Evolutionary conservation across 2,797 vertebrate genomes (phyloP).

Genomic region (Alectoris magna): DNA sequence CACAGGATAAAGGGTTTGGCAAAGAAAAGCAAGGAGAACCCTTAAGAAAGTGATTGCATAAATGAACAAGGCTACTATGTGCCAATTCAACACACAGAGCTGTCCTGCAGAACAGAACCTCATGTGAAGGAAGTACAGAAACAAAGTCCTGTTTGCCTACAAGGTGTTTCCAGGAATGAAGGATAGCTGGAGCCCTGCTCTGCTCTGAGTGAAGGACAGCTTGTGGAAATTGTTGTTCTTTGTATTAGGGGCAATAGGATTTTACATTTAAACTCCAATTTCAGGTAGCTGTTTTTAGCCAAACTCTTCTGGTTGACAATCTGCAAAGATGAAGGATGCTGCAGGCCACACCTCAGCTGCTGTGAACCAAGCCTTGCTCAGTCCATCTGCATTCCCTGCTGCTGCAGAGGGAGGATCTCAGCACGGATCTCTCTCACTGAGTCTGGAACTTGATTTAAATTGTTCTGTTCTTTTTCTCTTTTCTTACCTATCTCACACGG

Average conservation of each 20-base stretch:
- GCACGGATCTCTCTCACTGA: background rate
- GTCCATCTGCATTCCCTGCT: background rate
- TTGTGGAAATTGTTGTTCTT: background rate
- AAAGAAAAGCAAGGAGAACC: background rate
- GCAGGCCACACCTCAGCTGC: slow-evolving; percentile 35
- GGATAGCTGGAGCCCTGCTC: background rate
- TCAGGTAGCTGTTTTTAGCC: slow-evolving; percentile 58
- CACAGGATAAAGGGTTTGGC: background rate
- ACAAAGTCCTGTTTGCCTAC: background rate
- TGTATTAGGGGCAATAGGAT: background rate
- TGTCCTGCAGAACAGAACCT: background rate
- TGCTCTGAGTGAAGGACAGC: background rate
- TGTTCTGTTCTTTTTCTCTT: background rate
- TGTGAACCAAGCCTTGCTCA: background rate
- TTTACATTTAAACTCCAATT: slow-evolving; percentile 35
- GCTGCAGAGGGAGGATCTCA: background rate
- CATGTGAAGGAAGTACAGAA: background rate
- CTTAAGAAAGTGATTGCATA: background rate
- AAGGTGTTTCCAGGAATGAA: background rate
- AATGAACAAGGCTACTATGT: background rate
- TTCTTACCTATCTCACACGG: background rate
- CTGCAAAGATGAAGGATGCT: slow-evolving; percentile 50
- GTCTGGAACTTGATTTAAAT: background rate
- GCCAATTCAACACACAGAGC: background rate
- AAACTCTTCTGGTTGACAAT: slow-evolving; percentile 41